Evolutionary conservation across 2,113 vertebrate species (phyloP).

Genomic region (Lanius collurio): DNA sequence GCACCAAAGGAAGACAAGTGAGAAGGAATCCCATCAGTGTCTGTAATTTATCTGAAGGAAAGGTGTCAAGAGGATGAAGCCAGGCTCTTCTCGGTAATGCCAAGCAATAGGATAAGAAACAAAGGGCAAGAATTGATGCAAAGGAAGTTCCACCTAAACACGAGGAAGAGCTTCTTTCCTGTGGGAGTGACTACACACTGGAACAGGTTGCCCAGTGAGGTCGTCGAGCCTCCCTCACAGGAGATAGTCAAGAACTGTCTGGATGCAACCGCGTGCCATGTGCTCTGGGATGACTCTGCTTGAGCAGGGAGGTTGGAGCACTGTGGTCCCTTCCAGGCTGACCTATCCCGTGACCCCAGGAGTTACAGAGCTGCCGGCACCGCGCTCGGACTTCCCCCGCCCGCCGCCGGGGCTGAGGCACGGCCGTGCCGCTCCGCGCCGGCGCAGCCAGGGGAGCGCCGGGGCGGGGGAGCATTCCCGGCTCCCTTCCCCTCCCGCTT

Average conservation of each 20-base stretch:
- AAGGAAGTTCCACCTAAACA: no score
- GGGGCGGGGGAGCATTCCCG: neutral
- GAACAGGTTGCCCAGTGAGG: neutral
- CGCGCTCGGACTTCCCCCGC: accelerated
- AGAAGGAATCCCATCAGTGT: neutral
- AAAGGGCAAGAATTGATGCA: neutral
- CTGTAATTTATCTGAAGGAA: no score
- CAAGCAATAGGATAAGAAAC: no score
- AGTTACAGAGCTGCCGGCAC: accelerated
- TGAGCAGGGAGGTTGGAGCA: neutral
- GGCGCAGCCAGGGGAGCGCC: neutral
- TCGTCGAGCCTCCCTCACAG: neutral
- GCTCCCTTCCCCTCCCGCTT: neutral
- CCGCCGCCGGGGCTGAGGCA: no score
- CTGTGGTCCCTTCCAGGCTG: neutral
- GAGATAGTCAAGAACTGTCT: neutral
- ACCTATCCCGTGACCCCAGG: accelerated
- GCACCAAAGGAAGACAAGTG: neutral
- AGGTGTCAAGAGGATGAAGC: neutral
- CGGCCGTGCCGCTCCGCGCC: neutral
- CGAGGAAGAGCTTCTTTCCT: neutral
- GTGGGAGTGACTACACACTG: neutral
- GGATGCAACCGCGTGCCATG: neutral
- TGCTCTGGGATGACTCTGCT: neutral
- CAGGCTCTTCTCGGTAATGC: neutral